These are phyloP conservation scores for Pachyuromys duprasi DNA, from an alignment of 2,797 vertebrate genomes.

Conservation along the genomic window DNA sequence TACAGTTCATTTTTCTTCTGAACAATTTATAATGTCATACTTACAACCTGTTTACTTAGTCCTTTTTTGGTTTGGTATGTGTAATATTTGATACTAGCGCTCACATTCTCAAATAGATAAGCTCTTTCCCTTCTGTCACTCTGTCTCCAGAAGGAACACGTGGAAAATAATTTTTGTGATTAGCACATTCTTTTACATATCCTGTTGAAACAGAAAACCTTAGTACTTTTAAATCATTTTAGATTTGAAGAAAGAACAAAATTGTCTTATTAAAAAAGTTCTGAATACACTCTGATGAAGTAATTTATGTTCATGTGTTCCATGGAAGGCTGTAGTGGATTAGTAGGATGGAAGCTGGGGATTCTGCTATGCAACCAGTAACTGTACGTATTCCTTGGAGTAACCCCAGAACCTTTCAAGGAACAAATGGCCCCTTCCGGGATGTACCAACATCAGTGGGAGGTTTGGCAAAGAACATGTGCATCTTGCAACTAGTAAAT, in stretches of 20 bases:
- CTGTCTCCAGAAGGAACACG: neutral
- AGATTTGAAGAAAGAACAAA: conserved; percentile 34
- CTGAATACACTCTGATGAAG: conserved; percentile 62
- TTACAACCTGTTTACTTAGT: conserved; percentile 51
- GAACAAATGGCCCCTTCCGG: neutral
- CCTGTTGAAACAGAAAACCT: conserved; percentile 56
- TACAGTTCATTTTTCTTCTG: neutral
- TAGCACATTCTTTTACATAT: conserved; percentile 48
- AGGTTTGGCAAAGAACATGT: neutral
- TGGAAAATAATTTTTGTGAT: conserved; percentile 53
- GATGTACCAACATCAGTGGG: neutral
- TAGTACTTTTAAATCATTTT: conserved; percentile 37
- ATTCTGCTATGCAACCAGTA: neutral
- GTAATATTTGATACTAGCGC: neutral
- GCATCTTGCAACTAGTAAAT: neutral
- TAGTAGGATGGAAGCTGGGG: neutral
- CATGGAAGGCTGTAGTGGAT: neutral
- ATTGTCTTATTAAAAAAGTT: neutral
- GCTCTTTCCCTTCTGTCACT: neutral
- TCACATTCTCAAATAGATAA: conserved; percentile 55
- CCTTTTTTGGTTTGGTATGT: conserved; percentile 43
- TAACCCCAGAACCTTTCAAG: neutral
- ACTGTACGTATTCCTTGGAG: neutral
- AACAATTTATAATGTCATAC: conserved; percentile 30
- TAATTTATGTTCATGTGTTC: conserved; percentile 44